Evolutionary conservation across 2,113 vertebrate genomes (phyloP).

Genomic region (Anseranas semipalmata): DNA sequence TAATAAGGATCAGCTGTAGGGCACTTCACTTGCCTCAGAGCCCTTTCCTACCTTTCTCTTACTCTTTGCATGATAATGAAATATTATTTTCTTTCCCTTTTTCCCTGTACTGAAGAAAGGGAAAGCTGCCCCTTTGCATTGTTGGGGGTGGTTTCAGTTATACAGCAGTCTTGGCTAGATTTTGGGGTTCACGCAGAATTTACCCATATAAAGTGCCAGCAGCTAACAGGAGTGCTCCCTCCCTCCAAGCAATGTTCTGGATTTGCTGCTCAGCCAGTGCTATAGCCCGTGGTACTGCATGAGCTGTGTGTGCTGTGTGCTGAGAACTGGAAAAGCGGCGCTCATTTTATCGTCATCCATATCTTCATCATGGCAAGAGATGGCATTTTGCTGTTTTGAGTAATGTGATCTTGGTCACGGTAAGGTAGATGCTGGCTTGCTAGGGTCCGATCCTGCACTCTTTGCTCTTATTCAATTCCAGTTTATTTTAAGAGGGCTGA

Average conservation of each 20-base stretch:
- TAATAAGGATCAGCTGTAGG: background rate
- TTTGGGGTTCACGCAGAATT: background rate
- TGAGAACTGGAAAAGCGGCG: background rate
- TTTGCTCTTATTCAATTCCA: background rate
- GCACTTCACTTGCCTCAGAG: constrained; percentile 14
- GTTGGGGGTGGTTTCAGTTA: background rate
- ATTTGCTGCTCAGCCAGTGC: background rate
- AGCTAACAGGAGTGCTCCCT: background rate
- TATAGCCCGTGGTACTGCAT: background rate
- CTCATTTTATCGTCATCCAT: background rate
- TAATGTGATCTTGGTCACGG: background rate
- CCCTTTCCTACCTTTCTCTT: constrained; percentile 32
- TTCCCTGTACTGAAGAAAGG: background rate
- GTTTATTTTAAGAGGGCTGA: background rate
- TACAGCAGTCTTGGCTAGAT: background rate
- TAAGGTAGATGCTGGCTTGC: background rate
- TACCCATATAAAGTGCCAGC: background rate
- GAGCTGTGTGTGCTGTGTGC: background rate
- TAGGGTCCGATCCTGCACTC: background rate
- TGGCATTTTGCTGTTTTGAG: background rate
- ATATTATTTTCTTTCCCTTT: background rate
- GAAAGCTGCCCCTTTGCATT: background rate
- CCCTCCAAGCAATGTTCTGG: background rate
- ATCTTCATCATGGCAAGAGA: background rate
- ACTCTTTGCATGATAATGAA: background rate